phyloP scores from a whole-genome alignment of 2,113 vertebrate genomes.

The Microtus pennsylvanicus region DNA sequence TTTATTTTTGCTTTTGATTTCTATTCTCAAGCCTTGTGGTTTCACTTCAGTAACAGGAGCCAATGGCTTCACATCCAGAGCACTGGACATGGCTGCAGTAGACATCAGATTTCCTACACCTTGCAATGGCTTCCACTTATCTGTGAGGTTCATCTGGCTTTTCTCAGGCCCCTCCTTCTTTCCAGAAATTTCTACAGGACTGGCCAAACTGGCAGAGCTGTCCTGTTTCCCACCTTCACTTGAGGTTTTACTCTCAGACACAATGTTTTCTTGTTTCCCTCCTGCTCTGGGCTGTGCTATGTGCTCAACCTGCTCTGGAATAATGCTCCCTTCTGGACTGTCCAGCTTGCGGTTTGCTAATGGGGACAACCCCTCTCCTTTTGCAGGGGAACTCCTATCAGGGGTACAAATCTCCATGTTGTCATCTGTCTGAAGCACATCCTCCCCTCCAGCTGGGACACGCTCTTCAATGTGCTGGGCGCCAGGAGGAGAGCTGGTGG shows the following conservation, averaged over 20 bases:
- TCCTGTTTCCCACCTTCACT: slow-evolving; percentile 60
- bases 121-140: slow-evolving; percentile 97
- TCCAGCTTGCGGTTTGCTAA: slow-evolving; percentile 63
- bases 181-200: slow-evolving; percentile 72
- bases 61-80: slow-evolving; percentile 74
- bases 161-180: slow-evolving; percentile 76
- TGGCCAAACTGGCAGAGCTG: neutral
- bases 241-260: neutral
- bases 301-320: slow-evolving; percentile 58
- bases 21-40: slow-evolving; percentile 93
- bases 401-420: slow-evolving; percentile 95
- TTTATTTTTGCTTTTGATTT: slow-evolving; percentile 96
- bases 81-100: neutral
- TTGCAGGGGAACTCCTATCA: slow-evolving; percentile 87
- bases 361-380: slow-evolving; percentile 81
- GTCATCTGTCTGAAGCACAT: slow-evolving; percentile 88
- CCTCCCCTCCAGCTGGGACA: slow-evolving; percentile 72
- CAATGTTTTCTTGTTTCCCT: slow-evolving; percentile 49
- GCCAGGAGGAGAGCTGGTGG: slow-evolving; percentile 63
- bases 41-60: slow-evolving; percentile 83
- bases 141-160: slow-evolving; percentile 62
- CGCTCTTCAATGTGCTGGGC: slow-evolving; percentile 76
- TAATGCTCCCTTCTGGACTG: slow-evolving; percentile 57
- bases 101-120: slow-evolving; percentile 86
- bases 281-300: slow-evolving; percentile 66